Conservation (phyloP, 2,888 invertebrate genomes). For the Tryphoninae sp. region DNA sequence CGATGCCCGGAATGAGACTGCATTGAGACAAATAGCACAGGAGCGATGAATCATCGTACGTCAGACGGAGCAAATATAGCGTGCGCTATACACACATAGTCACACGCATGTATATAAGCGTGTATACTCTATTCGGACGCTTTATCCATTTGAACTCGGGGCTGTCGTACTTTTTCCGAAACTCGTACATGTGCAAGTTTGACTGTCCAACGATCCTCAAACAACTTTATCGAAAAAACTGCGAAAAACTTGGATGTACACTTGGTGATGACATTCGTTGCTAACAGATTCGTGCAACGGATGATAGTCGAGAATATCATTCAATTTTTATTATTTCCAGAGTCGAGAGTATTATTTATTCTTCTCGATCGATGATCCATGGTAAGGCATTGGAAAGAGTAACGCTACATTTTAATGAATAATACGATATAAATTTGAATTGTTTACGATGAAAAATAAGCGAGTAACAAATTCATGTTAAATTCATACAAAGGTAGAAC, state of each 20-base stretch:
- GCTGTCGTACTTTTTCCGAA: conserved; percentile 11
- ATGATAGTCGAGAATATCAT: background rate
- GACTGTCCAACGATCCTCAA: background rate
- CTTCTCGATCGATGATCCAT: too few relatives aligned
- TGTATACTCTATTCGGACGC: conserved; percentile 9
- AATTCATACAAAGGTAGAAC: background rate
- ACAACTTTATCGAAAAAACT: conserved; percentile 35
- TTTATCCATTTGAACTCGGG: conserved; percentile 31
- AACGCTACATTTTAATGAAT: background rate
- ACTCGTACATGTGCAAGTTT: conserved; percentile 2
- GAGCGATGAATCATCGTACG: conserved; percentile 76
- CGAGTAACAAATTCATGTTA: conserved; percentile 7
- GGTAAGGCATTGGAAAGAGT: too few relatives aligned
- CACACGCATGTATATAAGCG: background rate
- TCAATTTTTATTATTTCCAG: background rate
- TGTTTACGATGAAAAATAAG: background rate
- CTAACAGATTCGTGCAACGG: background rate
- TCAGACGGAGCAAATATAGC: conserved; percentile 73
- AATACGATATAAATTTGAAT: background rate
- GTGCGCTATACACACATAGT: background rate
- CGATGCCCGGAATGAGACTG: conserved; percentile 70
- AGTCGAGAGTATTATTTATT: background rate
- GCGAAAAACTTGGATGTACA: conserved; percentile 24
- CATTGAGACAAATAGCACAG: conserved; percentile 76
- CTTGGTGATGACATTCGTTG: conserved; percentile 2